Percentiles rank a stretch among this genome's conserved stretches.
Conservation (phyloP, 2,888 invertebrate species). For the Doris montereyensis region DNA sequence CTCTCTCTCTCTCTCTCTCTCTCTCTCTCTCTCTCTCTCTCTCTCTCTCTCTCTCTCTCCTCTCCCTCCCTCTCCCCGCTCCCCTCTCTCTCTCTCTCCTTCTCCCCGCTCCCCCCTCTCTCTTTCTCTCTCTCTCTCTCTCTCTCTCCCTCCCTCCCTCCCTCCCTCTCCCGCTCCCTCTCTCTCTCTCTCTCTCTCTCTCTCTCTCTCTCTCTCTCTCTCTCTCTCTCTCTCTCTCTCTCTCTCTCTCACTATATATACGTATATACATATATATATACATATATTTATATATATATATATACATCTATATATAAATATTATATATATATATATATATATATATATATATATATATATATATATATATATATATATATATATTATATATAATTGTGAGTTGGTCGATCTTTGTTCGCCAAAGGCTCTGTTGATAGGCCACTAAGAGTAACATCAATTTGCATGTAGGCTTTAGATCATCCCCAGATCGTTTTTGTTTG, state of each 20-base stretch:
- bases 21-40: neutral
- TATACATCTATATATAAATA: neutral
- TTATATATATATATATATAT: neutral
- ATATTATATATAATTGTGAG: too few species aligned
- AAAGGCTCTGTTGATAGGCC: too few species aligned
- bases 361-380: too few species aligned
- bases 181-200: conserved; percentile 24
- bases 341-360: neutral
- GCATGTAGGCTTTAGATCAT: too few species aligned
- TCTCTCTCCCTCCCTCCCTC: neutral
- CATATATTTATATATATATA: neutral
- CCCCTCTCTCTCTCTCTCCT: conserved; percentile 1
- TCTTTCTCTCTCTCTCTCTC: neutral
- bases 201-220: conserved; percentile 9
- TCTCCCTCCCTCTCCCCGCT: neutral
- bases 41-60: neutral
- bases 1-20: neutral
- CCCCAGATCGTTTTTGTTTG: too few species aligned
- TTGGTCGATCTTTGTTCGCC: too few species aligned
- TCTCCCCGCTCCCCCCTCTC: neutral
- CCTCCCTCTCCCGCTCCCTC: conserved; percentile 13
- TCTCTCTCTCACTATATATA: neutral
- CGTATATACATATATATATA: neutral
- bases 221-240: neutral
- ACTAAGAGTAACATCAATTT: too few species aligned